Base-by-base conservation (phyloP, 2,797 vertebrate species). In the Moxostoma hubbsi region DNA sequence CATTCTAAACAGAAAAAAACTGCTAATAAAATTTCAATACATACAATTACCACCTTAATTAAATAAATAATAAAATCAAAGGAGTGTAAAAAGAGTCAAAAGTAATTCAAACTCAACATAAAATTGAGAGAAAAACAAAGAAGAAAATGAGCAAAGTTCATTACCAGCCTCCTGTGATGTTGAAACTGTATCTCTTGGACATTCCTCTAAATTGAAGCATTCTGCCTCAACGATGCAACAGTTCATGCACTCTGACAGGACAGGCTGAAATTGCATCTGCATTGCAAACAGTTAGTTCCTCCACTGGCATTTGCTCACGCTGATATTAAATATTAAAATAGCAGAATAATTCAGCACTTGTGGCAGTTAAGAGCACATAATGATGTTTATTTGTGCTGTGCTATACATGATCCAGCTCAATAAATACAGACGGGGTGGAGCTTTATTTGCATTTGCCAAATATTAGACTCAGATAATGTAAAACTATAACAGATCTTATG, bases 81-180 rank as follows among this genome's bases (percentile, higher is more conserved):
- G 36, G 36, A 36, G 36, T 36, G 36, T 36, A 36, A 36, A 36
- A 36, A 36, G 36, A 4, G 1, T 15, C n/a, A 24, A 6, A 59
- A 69, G 24, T 7, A 1, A 3, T 69, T 69, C 1, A 46, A 53
- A 36, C 12, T 10, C 13, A 7, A 18, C 6, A 45, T 12, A 13
- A 36, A 36, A 36, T 4, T 36, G 36, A 36, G 36, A 36, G 36
- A 36, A 36, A 36, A 36, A 36, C 36, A 36, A 36, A 36, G 36
- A 36, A 36, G 4, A 53, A 16, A 7, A 16, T 7, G 9, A 45
- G n/a, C 0, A 53, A 9, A 71, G 13, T 54, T 63, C 5, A 45
- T 65, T 74, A 80, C 78, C 71, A 53, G 70, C 51, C 10, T 51
- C 13, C 15, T 51, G 45, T 10, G 69, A 36, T 51, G 43, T 45